These are phyloP conservation scores for Pyrgus malvae DNA, from an alignment of 2,888 invertebrate species.

Conservation along the genomic window DNA sequence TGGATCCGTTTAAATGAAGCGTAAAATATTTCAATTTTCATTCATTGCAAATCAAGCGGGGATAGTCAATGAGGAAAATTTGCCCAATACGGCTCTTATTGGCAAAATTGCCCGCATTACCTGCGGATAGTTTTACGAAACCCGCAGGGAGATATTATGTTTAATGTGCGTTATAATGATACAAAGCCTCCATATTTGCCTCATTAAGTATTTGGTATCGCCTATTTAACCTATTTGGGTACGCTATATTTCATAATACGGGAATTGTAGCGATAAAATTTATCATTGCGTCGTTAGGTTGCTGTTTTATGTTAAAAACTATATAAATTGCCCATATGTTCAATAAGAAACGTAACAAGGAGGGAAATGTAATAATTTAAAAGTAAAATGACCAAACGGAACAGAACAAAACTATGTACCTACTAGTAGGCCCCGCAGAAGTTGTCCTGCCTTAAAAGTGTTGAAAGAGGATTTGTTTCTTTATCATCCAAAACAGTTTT, in stretches of 20 bases:
- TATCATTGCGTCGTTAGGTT: no score
- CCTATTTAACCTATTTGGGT: slow-evolving; percentile 24
- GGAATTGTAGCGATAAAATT: no score
- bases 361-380: no score
- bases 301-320: no score
- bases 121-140: slow-evolving; percentile 54
- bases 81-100: slow-evolving; percentile 47
- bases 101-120: slow-evolving; percentile 56
- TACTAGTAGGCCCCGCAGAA: no score
- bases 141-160: slow-evolving; percentile 63
- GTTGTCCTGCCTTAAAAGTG: no score
- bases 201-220: slow-evolving; percentile 49
- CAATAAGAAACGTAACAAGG: no score
- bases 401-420: no score
- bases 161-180: slow-evolving; percentile 61
- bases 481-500: no score
- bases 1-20: slow-evolving; percentile 59
- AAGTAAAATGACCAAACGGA: no score
- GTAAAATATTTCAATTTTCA: slow-evolving; percentile 66
- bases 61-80: slow-evolving; percentile 54
- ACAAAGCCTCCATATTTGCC: slow-evolving; percentile 56
- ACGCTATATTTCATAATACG: background rate
- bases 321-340: no score
- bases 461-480: no score
- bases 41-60: slow-evolving; percentile 64